Base-by-base conservation (phyloP, 1,140 invertebrate genomes). In the Camponotus pennsylvanicus region DNA sequence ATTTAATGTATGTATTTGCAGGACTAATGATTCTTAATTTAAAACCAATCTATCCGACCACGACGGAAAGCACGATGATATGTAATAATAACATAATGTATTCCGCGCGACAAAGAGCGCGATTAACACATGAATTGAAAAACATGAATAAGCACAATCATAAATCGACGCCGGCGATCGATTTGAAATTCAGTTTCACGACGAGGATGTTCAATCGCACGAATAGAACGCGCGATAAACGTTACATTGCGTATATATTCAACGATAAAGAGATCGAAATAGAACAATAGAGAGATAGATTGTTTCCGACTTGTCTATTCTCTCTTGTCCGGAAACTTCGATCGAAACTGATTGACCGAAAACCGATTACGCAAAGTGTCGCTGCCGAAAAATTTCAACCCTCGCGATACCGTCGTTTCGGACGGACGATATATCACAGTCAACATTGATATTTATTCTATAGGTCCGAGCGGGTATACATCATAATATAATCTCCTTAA, bases 221-320 rank as follows among this genome's bases (percentile, higher is more conserved):
- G 37, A 42, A 32, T 57, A 27, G n/a, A 71, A 80, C 8, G 45
- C 63, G 15, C 27, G 27, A 79, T 78, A 78, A 52, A 69, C 63
- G 8, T 55, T 52, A 67, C 13, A 32, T n/a, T 45, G 15, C 27
- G 75, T 18, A 40, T 79, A 8, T 79, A 8, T 55, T 21, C 49
- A 18, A 0, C 15, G 13, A 70, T 32, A 32, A 37, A 70, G 21
- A 80, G 15, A 70, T 32, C 11, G 15, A 18, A 21, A 40, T 18
- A 32, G 67, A 73, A 71, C 13, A 18, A 21, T 71, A 40, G 52
- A 71, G 49, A 82, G 67, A 73, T 59, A 59, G 40, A 82, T 82
- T 82, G 21, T 82, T 82, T 71, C 27, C 27, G 66, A 15, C 59
- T 61, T 27, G 70, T 45, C 37, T 59, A 59, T 4, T 13, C 7